Conservation (phyloP, 2,888 invertebrate genomes). For the Leucophora obtusa region DNA sequence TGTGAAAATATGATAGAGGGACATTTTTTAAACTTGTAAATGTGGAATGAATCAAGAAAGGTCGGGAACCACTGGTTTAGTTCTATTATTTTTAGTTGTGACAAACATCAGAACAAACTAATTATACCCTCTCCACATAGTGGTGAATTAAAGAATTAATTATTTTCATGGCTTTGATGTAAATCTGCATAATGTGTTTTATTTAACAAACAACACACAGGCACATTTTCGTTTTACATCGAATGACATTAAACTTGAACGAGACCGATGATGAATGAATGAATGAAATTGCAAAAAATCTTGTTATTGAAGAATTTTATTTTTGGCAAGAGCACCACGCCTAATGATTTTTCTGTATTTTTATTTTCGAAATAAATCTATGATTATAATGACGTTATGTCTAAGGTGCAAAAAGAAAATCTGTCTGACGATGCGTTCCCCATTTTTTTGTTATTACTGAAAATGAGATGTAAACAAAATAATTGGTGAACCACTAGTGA, state of each 20-base stretch:
- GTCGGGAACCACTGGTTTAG: no score
- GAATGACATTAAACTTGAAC: slow-evolving; percentile 55
- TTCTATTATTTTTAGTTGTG: no score
- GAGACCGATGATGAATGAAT: slow-evolving; percentile 23
- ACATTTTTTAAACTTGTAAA: no score
- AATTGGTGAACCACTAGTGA: neutral
- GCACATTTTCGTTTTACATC: slow-evolving; percentile 16
- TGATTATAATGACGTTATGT: neutral
- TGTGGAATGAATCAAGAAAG: no score
- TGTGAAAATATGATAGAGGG: no score
- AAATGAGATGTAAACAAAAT: neutral
- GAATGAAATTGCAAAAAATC: slow-evolving; percentile 25
- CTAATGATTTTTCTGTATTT: slow-evolving; percentile 17
- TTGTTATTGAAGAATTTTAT: slow-evolving; percentile 42
- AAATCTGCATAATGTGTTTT: no score
- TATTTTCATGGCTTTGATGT: no score
- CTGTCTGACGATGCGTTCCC: neutral
- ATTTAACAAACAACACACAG: neutral
- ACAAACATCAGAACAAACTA: no score
- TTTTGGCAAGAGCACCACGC: slow-evolving; percentile 48
- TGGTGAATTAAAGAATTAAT: no score
- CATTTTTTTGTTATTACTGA: neutral
- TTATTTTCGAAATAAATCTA: neutral
- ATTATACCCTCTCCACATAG: no score
- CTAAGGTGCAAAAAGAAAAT: neutral